Percentiles rank a stretch among this genome's conserved stretches.
Conservation (phyloP, 2,797 vertebrate genomes). For the Argentina silus region DNA sequence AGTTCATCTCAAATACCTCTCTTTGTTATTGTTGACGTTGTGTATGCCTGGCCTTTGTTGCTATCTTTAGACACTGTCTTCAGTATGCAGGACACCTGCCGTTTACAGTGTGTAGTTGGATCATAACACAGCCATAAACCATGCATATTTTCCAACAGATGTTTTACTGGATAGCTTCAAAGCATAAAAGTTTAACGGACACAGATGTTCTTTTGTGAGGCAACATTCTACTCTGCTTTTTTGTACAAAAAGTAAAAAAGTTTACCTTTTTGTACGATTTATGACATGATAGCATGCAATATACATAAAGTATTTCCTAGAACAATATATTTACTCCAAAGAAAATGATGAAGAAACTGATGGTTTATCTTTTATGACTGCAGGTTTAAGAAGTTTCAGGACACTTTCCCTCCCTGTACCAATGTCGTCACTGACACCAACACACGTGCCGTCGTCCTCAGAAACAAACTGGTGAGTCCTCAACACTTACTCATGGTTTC, state of each 20-base stretch:
- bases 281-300: not conserved
- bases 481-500: slow-evolving; percentile 29
- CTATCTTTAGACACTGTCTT: slow-evolving; percentile 17
- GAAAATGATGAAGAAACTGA: not conserved
- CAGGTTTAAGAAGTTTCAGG: slow-evolving; percentile 23
- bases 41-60: slow-evolving; percentile 3
- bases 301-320: not conserved
- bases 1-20: not conserved
- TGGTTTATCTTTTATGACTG: not conserved
- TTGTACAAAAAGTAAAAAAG: not conserved
- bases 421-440: slow-evolving; percentile 23
- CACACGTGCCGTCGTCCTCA: slow-evolving; percentile 20
- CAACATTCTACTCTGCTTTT: not conserved
- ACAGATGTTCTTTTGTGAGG: slow-evolving; percentile 17
- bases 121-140: slow-evolving; percentile 25
- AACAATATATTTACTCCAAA: not conserved
- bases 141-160: slow-evolving; percentile 29
- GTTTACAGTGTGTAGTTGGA: slow-evolving; percentile 30
- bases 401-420: slow-evolving; percentile 25
- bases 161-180: slow-evolving; percentile 9
- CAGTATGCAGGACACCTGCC: slow-evolving; percentile 15
- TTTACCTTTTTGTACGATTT: not conserved
- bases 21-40: not conserved
- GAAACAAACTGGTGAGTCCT: slow-evolving; percentile 42
- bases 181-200: slow-evolving; percentile 27